These are phyloP conservation scores for Sus cebifrons DNA, from an alignment of 2,797 vertebrate genomes.

Conservation along the genomic window DNA sequence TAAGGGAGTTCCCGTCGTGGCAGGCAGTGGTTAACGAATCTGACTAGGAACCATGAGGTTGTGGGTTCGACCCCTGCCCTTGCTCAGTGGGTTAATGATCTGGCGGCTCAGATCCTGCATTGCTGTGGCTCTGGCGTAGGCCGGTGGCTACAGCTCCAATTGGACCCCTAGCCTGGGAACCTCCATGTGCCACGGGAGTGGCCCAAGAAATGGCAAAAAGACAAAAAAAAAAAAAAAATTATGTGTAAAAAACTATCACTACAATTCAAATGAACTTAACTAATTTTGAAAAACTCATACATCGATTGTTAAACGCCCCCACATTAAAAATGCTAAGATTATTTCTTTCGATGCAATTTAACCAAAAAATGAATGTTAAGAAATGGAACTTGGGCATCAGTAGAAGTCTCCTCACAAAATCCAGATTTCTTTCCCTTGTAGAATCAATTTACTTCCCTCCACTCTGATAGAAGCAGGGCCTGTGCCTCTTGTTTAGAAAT, in stretches of 20 bases:
- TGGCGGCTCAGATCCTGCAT: too few species aligned
- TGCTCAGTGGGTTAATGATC: too few species aligned
- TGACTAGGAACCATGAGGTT: too few species aligned
- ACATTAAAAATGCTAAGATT: conserved; percentile 61
- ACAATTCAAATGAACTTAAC: conserved; percentile 55
- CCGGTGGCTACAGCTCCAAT: too few species aligned
- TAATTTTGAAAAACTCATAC: neutral
- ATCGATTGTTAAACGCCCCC: conserved; percentile 18
- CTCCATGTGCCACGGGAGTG: too few species aligned
- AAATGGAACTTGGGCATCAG: neutral
- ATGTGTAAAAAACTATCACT: neutral
- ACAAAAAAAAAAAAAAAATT: too few species aligned
- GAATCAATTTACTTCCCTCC: conserved; percentile 70
- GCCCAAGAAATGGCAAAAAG: too few species aligned
- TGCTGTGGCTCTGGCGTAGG: too few species aligned
- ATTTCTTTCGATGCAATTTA: conserved; percentile 16
- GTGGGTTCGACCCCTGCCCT: too few species aligned
- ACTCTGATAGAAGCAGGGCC: neutral
- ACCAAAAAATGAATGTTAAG: neutral
- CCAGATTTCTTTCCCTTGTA: conserved; percentile 29
- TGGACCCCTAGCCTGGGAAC: too few species aligned
- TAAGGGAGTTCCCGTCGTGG: neutral
- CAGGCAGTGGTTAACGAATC: too few species aligned
- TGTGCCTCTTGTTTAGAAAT: conserved; percentile 65
- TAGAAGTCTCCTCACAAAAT: conserved; percentile 41